These are phyloP conservation scores for Helobdella robusta DNA, from an alignment of 2,888 invertebrate species.

Conservation along the genomic window DNA sequence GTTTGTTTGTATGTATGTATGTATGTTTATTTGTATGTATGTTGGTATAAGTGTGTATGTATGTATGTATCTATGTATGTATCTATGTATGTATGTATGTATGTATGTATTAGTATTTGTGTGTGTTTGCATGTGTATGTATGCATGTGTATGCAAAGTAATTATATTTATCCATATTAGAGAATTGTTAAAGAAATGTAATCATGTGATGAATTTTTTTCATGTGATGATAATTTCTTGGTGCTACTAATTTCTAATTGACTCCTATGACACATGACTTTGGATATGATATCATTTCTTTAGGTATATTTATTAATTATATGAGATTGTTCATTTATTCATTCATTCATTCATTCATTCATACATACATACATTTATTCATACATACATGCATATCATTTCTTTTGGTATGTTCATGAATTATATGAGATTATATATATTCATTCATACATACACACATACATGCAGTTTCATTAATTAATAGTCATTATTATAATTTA, in stretches of 20 bases:
- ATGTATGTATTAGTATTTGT: not conserved
- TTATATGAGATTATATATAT: too few relatives aligned
- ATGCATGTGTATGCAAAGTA: not conserved
- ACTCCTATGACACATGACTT: not conserved
- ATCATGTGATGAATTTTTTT: not conserved
- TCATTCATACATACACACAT: not conserved
- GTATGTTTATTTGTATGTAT: too few relatives aligned
- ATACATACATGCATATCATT: too few relatives aligned
- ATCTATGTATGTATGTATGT: not conserved
- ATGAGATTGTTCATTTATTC: too few relatives aligned
- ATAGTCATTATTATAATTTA: too few relatives aligned
- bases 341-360: too few relatives aligned
- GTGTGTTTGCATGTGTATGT: not conserved
- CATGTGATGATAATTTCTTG: not conserved
- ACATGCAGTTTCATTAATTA: not conserved
- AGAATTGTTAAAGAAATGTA: not conserved
- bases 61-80: too few relatives aligned
- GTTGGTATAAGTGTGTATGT: too few relatives aligned
- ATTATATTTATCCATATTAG: not conserved
- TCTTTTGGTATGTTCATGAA: too few relatives aligned
- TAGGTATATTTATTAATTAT: too few relatives aligned
- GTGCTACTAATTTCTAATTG: not conserved
- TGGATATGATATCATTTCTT: not conserved
- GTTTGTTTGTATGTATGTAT: too few relatives aligned
- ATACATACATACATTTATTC: too few relatives aligned